Evolutionary conservation across 2,113 vertebrate species (phyloP).

Genomic region (Hypocryptadius cinnamomeus): DNA sequence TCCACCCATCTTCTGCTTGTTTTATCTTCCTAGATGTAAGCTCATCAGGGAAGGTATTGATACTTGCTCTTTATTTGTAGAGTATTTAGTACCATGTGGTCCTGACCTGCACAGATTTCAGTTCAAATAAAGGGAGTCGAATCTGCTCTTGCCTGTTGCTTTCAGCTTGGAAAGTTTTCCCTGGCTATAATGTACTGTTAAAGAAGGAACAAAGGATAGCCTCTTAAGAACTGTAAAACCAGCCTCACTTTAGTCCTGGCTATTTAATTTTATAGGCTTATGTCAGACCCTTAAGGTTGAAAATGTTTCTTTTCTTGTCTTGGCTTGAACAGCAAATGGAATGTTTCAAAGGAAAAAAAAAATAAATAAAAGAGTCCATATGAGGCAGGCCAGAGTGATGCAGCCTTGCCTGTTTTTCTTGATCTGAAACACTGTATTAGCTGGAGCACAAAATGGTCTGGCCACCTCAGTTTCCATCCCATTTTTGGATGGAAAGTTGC

Average conservation of each 20-base stretch:
- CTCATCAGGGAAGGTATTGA: not conserved
- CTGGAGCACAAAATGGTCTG: not conserved
- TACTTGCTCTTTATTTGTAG: not conserved
- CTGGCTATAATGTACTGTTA: not conserved
- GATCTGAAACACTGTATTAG: slow-evolving; percentile 7
- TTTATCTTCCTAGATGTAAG: not conserved
- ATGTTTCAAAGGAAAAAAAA: not conserved
- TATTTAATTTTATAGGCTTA: slow-evolving; percentile 38
- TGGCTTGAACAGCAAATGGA: slow-evolving; percentile 25
- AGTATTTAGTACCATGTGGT: not conserved
- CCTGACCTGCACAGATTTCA: not conserved
- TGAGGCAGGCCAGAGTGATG: not conserved
- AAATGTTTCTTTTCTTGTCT: slow-evolving; percentile 40
- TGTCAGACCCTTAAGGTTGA: slow-evolving; percentile 4
- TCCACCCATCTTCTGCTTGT: not conserved
- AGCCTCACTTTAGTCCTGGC: not conserved
- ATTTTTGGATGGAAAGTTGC: slow-evolving; percentile 12
- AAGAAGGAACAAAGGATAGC: not conserved
- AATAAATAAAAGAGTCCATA: not conserved
- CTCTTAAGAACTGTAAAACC: slow-evolving; percentile 17
- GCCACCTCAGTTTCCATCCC: not conserved
- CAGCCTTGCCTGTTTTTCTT: slow-evolving; percentile 32
- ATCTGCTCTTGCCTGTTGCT: not conserved
- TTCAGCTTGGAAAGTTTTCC: not conserved
- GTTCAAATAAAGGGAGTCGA: not conserved